phyloP scores from a whole-genome alignment of 2,113 vertebrate species.

The Brienomyrus longianalis region DNA sequence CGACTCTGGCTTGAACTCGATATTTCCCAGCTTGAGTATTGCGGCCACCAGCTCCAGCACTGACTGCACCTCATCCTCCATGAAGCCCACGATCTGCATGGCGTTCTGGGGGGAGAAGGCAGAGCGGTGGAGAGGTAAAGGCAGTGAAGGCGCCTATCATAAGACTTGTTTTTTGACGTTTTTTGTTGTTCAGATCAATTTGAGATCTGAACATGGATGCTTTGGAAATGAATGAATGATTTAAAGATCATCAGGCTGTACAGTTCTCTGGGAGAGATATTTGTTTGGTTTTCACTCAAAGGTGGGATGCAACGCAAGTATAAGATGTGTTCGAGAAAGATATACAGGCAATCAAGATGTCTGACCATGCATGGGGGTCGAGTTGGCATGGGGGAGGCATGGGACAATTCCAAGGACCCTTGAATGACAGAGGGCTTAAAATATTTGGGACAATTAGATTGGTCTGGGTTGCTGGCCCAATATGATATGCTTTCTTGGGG shows the following conservation, averaged over 20 bases:
- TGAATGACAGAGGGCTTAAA: background rate
- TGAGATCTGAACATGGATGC: background rate
- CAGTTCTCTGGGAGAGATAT: background rate
- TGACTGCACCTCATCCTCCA: conserved; percentile 84
- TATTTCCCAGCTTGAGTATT: conserved; percentile 89
- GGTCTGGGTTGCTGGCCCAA: background rate
- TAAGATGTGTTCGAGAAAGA: background rate
- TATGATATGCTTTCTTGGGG: background rate
- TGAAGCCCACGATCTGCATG: conserved; percentile 98
- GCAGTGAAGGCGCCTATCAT: background rate
- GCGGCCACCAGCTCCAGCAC: conserved; percentile 88
- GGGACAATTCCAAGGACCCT: background rate
- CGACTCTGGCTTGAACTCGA: conserved; percentile 95
- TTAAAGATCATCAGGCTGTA: background rate
- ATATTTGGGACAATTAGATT: background rate
- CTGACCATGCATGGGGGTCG: background rate
- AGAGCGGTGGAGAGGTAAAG: background rate
- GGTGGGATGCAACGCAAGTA: background rate
- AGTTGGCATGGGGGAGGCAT: background rate
- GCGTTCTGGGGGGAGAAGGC: conserved; percentile 67
- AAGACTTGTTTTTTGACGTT: background rate
- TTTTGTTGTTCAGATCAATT: background rate
- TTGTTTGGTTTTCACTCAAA: background rate
- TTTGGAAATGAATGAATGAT: background rate
- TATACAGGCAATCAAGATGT: background rate